Conservation (phyloP, 2,113 vertebrate genomes). For the Procavia capensis region DNA sequence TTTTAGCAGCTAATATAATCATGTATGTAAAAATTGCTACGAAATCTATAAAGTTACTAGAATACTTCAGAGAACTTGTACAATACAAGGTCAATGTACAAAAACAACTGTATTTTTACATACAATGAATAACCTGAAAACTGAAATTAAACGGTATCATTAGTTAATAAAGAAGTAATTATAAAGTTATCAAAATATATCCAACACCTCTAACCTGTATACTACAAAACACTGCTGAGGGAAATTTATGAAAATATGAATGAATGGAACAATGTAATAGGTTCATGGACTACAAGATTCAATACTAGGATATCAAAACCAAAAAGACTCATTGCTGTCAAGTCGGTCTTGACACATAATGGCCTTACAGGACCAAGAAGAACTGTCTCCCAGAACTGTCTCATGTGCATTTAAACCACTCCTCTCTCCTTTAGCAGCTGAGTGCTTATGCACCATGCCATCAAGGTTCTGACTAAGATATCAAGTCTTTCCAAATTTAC, state of each 20-base stretch:
- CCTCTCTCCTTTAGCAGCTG: no score
- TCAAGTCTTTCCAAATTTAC: not conserved
- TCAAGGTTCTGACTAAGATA: not conserved
- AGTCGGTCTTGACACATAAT: no score
- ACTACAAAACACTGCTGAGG: not conserved
- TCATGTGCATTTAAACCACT: no score
- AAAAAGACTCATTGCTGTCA: no score
- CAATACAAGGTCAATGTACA: not conserved
- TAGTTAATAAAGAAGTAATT: not conserved
- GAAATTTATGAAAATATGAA: slow-evolving; percentile 13
- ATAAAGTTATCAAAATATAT: not conserved
- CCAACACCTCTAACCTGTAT: not conserved
- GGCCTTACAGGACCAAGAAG: no score
- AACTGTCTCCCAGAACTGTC: no score
- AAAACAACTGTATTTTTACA: not conserved
- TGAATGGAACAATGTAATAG: not conserved
- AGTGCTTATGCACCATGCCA: no score
- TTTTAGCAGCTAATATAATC: not conserved
- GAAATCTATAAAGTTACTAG: not conserved
- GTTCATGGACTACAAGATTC: not conserved
- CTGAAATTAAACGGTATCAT: not conserved
- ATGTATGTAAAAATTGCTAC: not conserved
- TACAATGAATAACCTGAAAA: not conserved
- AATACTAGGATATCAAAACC: not conserved
- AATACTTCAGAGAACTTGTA: not conserved